Conservation (phyloP, 2,888 invertebrate genomes). For the Coremacera marginata region DNA sequence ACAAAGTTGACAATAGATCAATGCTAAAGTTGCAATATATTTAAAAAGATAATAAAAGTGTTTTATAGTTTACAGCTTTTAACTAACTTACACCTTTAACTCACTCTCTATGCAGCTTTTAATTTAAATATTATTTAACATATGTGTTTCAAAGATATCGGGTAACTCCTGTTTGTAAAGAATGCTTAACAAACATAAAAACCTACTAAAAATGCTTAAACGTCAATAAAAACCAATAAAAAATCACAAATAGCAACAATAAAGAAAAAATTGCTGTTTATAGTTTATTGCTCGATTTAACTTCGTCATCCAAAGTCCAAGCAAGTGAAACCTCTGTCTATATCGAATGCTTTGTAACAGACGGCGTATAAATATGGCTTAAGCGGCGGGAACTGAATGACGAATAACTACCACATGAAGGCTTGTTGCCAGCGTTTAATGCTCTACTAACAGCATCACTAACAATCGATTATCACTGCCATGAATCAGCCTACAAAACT, state of each 20-base stretch:
- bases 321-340: neutral
- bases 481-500: no score
- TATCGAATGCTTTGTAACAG: neutral
- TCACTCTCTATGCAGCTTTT: no score
- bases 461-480: neutral
- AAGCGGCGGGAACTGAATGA: neutral
- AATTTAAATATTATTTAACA: no score
- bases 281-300: neutral
- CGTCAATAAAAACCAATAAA: neutral
- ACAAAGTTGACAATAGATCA: no score
- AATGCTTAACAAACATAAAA: constrained; percentile 1
- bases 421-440: neutral
- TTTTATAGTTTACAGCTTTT: no score
- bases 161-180: neutral
- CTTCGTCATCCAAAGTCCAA: constrained; percentile 15
- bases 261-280: neutral
- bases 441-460: neutral
- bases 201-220: neutral
- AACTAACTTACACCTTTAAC: no score
- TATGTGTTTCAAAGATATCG: no score
- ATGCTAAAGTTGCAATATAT: no score
- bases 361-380: neutral
- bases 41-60: no score
- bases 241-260: neutral
- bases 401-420: neutral